Percentiles rank a stretch among this genome's conserved stretches.
phyloP scores from a whole-genome alignment of 2,888 invertebrate species.

The Oxyteleia sp. region DNA sequence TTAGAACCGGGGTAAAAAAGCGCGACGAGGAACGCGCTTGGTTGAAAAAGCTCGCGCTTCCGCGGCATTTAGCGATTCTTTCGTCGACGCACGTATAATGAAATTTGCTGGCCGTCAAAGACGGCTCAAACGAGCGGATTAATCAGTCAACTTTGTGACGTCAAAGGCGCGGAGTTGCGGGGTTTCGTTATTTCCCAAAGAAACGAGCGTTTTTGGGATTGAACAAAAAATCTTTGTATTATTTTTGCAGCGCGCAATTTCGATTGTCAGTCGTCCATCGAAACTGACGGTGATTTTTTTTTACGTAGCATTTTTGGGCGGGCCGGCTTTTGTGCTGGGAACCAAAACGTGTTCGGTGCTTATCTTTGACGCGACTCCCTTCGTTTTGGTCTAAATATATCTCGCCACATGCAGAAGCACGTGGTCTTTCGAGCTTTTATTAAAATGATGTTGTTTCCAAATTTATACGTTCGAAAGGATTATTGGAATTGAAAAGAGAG shows the following conservation, averaged over 20 bases:
- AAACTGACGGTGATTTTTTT: constrained; percentile 11
- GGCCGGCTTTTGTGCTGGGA: constrained; percentile 24
- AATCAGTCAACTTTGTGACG: constrained; percentile 47
- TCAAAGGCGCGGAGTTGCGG: constrained; percentile 14
- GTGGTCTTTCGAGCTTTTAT: constrained; percentile 11
- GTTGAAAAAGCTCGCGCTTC: constrained; percentile 25
- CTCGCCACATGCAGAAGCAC: constrained; percentile 17
- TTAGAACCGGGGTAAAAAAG: constrained; percentile 17
- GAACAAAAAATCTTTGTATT: background rate
- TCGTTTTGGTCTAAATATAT: constrained; percentile 52
- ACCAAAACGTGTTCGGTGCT: constrained; percentile 47
- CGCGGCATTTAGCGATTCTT: constrained; percentile 39
- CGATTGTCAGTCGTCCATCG: background rate
- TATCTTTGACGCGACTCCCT: constrained; percentile 47
- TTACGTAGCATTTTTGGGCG: background rate
- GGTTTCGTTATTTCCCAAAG: constrained; percentile 34
- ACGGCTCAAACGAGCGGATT: constrained; percentile 47
- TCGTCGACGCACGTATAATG: constrained; percentile 26
- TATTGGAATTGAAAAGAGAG: no score
- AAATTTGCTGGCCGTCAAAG: constrained; percentile 55
- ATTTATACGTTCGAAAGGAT: background rate
- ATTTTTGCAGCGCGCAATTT: background rate
- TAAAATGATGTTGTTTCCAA: constrained; percentile 12
- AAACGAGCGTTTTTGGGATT: background rate
- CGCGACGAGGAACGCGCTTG: constrained; percentile 14